Base-by-base conservation (phyloP, 2,113 vertebrate species). In the Galbula dea region DNA sequence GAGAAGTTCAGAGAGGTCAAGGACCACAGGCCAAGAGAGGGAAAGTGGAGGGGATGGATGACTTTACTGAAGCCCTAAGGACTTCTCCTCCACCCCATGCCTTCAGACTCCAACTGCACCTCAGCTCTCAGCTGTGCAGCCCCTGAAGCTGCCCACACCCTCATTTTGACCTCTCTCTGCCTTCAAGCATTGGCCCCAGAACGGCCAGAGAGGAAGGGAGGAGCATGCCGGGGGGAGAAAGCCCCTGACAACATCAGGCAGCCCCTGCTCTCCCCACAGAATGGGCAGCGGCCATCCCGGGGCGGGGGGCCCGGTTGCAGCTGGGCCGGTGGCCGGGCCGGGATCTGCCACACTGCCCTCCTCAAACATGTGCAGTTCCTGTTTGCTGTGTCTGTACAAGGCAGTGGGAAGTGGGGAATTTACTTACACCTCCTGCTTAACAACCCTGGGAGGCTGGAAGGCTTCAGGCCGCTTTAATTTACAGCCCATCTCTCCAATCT, bases 341-440 rank as follows among this genome's bases (percentile, higher is more conserved):
- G 79, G 93, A 85, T 90, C 79, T 14, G 93, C 82, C 39, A 1
- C 72, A 83, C 96, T 96, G 97, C 97, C 95, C 95, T 97, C 97
- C 97, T 96, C 37, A 79, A 97, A 96, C 96, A 97, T 85, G 97
- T 97, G 97, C 95, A 83, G 97, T 97, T 97, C 97, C 97, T 97
- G 97, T 97, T 98, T 97, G 97, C 97, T 93, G 97, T 86, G 96
- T 96, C 97, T 97, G 96, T 97, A 96, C 97, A 94, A 96, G 96
- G 97, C 92, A 3, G 71, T 96, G 97, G 97, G 97, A 98, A 96
- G 95, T 94, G 93, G 97, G 97, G 97, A 97, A 97, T 96, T 96
- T 96, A 97, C 97, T 97, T 96, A 98, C 97, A 97, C 97, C 97
- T 97, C 97, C 97, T 77, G 46, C 96, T 96, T 96, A 97, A 96